Percentiles rank a stretch among this genome's conserved stretches.
phyloP scores from a whole-genome alignment of 1,140 invertebrate genomes.

The Orchestia grillus region DNA sequence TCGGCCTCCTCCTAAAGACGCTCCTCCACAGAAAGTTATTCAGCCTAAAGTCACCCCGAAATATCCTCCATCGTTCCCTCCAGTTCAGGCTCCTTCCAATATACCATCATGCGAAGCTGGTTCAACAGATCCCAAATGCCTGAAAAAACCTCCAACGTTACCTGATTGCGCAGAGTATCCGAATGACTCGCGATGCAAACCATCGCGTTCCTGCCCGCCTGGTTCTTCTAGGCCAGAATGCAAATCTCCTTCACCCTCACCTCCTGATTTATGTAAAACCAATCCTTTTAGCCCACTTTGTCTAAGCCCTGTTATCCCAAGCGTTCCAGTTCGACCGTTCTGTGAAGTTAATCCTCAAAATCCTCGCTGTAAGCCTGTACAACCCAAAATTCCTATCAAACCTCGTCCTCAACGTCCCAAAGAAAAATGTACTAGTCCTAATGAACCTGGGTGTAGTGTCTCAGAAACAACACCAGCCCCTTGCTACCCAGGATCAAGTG shows the following conservation, averaged over 20 bases:
- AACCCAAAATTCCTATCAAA: not conserved
- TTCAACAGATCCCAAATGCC: conserved; percentile 56
- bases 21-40: not conserved
- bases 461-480: conserved; percentile 58
- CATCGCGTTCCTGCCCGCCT: conserved; percentile 54
- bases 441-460: conserved; percentile 29
- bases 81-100: not conserved
- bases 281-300: not conserved
- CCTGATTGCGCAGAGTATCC: not conserved
- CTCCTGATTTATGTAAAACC: not conserved
- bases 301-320: not conserved
- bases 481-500: conserved; percentile 69
- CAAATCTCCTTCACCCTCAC: not conserved
- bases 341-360: not conserved
- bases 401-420: not conserved
- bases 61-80: conserved; percentile 2
- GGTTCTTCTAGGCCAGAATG: conserved; percentile 69
- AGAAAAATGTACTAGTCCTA: not conserved
- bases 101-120: not conserved
- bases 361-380: not conserved
- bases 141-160: not conserved
- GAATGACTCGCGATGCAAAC: not conserved
- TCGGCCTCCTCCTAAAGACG: not conserved
- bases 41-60: not conserved
- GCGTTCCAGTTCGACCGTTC: not conserved